Evolutionary conservation across 2,113 vertebrate genomes (phyloP), one percentile per base, ranked within the genome.

Genomic region (Cebidichthys violaceus): DNA sequence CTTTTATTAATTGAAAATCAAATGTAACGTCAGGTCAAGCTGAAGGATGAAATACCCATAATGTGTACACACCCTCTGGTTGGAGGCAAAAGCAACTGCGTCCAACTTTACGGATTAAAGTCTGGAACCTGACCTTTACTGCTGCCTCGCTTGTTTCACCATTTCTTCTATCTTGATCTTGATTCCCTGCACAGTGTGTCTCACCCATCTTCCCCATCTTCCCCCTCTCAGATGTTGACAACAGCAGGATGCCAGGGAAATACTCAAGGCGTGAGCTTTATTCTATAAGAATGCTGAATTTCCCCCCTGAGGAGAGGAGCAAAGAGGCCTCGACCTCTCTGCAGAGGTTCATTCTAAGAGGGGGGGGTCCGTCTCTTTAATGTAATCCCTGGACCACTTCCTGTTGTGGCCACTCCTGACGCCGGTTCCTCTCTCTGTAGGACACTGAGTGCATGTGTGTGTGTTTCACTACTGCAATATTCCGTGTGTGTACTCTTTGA

Each of bases 321-420:
- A 33, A 27, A 61, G 62, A 81, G 75, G 61, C 61, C 57, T 59
- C 18, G 0, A 64, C 47, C 77, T 72, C 59, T 20, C 47, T 11
- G 70, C 43, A 43, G 24, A 61, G 43, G 67, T 72, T 86, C 71
- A 77, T 33, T 82, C 70, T 22, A 70, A 33, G 5, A 33, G 88
- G 65, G 55, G 3, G 6, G 70, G 79, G 77, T 86, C 71, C 22
- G n/a, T 88, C 43, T 71, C 35, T 86, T 87, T 79, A 78, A 88
- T 81, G 41, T 79, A 60, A 82, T 85, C 57, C 52, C 39, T 43
- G 31, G 24, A 79, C 57, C 74, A 77, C 86, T 86, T 91, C 88
- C 92, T 88, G 82, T 84, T 82, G 73, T 79, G 86, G 81, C 65
- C 59, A 87, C 86, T 77, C 80, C 82, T 47, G 75, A 86, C 79